Percentiles rank a stretch among this genome's conserved stretches.
Conservation (phyloP, 2,888 invertebrate species). For the Parnassius apollo region DNA sequence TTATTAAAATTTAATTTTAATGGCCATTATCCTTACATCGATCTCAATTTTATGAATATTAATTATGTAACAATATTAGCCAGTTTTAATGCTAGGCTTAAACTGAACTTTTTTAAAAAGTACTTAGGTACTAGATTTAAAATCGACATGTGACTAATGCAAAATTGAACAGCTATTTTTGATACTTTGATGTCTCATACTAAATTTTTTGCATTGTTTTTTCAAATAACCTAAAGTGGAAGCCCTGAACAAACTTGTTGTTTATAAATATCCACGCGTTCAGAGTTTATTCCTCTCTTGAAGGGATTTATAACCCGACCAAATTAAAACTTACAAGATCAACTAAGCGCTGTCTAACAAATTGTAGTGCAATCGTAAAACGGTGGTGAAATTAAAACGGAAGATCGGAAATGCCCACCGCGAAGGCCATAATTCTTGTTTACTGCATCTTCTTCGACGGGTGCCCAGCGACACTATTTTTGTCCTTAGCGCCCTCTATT, state of each 20-base stretch:
- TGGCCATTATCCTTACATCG: too few species aligned
- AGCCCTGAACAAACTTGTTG: constrained; percentile 35
- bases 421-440: constrained; percentile 53
- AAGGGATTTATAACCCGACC: constrained; percentile 35
- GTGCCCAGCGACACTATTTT: constrained; percentile 68
- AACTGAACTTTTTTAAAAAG: too few species aligned
- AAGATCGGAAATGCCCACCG: constrained; percentile 74
- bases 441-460: constrained; percentile 36
- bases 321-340: constrained; percentile 34
- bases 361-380: constrained; percentile 32
- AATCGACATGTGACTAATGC: neutral
- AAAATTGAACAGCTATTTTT: constrained; percentile 3
- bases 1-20: too few species aligned
- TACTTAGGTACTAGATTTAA: neutral
- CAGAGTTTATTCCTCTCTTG: constrained; percentile 43
- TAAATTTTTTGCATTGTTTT: neutral
- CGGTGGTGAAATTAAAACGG: constrained; percentile 37
- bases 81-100: too few species aligned
- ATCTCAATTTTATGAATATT: too few species aligned
- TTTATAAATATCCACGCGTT: constrained; percentile 49
- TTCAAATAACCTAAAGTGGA: constrained; percentile 18
- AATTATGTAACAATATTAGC: too few species aligned
- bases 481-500: constrained; percentile 71
- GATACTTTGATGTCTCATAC: constrained; percentile 5
- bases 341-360: constrained; percentile 29